These are phyloP conservation scores for Pseudopodoces humilis DNA, from an alignment of 2,113 vertebrate species.

Conservation along the genomic window DNA sequence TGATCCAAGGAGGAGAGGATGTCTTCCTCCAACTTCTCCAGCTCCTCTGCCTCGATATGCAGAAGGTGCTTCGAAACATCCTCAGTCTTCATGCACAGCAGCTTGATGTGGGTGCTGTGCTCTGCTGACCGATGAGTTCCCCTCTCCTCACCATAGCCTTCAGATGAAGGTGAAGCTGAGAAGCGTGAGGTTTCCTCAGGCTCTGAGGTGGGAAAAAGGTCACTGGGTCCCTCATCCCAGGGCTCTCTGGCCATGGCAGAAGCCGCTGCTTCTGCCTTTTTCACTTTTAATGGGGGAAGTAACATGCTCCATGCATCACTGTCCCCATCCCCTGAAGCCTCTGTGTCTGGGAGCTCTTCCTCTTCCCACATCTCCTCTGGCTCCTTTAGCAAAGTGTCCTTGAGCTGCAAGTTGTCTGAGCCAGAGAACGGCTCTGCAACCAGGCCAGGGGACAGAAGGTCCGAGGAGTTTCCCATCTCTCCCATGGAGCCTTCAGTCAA, in stretches of 20 bases:
- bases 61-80: neutral
- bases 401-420: accelerated
- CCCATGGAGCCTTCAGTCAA: neutral
- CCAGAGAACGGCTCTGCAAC: accelerated
- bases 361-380: too few relatives aligned
- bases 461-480: neutral
- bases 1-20: neutral
- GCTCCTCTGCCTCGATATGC: neutral
- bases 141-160: neutral
- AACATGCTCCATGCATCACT: accelerated
- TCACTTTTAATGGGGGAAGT: neutral
- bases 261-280: neutral
- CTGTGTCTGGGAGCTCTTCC: neutral
- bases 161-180: accelerated
- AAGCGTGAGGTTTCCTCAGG: neutral
- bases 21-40: neutral
- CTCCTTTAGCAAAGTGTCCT: neutral
- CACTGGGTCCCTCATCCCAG: neutral
- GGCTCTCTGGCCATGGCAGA: accelerated
- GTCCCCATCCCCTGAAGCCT: neutral
- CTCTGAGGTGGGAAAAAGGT: neutral
- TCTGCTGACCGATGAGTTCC: accelerated
- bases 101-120: accelerated
- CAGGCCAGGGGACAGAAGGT: too few relatives aligned
- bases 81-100: accelerated